Evolutionary conservation across 2,888 invertebrate genomes (phyloP).

Genomic region (Pecten maximus): DNA sequence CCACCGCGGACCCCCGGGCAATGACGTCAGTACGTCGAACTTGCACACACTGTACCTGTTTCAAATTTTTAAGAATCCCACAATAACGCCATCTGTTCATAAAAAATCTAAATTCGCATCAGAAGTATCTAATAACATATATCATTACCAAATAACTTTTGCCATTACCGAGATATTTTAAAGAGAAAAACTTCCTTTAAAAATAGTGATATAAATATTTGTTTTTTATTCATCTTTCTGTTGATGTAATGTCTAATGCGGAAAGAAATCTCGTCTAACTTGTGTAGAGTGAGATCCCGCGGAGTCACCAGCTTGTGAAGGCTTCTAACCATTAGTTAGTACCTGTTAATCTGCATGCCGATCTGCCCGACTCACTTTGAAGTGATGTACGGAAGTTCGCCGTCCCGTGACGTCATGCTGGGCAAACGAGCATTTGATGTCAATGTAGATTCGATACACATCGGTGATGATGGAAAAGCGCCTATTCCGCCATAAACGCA

Average conservation of each 20-base stretch:
- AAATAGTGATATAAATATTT: background rate
- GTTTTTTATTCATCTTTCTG: background rate
- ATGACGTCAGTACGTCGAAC: no score
- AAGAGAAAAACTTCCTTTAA: background rate
- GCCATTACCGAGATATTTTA: background rate
- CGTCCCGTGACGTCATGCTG: background rate
- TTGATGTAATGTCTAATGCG: background rate
- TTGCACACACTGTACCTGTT: no score
- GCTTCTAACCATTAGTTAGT: background rate
- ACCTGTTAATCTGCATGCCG: background rate
- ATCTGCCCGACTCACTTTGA: background rate
- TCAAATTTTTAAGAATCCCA: no score
- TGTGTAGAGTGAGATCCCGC: background rate
- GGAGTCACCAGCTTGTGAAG: background rate
- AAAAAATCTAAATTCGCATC: background rate
- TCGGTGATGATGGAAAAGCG: background rate
- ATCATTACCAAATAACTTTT: conserved; percentile 1
- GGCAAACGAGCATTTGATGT: conserved; percentile 30
- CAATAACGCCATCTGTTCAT: background rate
- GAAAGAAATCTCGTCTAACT: background rate
- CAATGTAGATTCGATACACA: background rate
- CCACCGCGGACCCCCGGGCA: no score
- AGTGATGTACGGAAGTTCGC: background rate
- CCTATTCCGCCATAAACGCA: background rate
- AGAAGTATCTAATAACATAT: background rate